Evolutionary conservation across 2,888 invertebrate genomes (phyloP).

Genomic region (Chymomyza procnemis): DNA sequence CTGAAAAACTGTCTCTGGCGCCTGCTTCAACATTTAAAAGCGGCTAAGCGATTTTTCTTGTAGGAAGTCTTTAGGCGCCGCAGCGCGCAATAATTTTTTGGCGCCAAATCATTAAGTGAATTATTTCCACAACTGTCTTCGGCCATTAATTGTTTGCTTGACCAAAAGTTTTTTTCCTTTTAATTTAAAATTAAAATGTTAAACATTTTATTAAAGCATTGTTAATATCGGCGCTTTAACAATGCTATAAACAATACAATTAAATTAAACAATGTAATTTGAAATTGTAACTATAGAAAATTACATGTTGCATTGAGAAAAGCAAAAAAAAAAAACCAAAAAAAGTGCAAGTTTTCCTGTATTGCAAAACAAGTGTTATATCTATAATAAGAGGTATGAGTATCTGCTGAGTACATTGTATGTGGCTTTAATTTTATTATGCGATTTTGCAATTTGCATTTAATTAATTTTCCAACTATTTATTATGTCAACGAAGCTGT

Average conservation of each 20-base stretch:
- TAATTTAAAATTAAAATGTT: conserved; percentile 60
- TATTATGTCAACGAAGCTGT: conserved; percentile 50
- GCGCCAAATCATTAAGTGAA: conserved; percentile 55
- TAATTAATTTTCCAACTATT: conserved; percentile 67
- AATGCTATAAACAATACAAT: conserved; percentile 62
- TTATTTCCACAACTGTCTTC: neutral
- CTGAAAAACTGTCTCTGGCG: neutral
- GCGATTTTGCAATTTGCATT: conserved; percentile 70
- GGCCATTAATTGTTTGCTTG: neutral
- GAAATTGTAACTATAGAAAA: conserved; percentile 9
- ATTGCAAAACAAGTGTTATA: conserved; percentile 45
- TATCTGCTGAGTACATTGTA: conserved; percentile 12
- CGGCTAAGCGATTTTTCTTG: conserved; percentile 48
- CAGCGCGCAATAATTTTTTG: conserved; percentile 26
- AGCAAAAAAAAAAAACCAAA: neutral
- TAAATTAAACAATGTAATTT: conserved; percentile 25
- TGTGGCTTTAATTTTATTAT: conserved; percentile 65
- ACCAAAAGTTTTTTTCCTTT: conserved; percentile 32
- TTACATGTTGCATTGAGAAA: conserved; percentile 1
- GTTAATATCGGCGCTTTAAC: conserved; percentile 39
- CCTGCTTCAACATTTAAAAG: neutral
- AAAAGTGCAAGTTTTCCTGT: conserved; percentile 46
- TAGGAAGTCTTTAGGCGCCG: conserved; percentile 48
- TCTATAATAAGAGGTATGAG: conserved; percentile 14
- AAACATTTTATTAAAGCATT: conserved; percentile 27